Base-by-base conservation (phyloP, 2,113 vertebrate species). In the Okapia johnstoni region DNA sequence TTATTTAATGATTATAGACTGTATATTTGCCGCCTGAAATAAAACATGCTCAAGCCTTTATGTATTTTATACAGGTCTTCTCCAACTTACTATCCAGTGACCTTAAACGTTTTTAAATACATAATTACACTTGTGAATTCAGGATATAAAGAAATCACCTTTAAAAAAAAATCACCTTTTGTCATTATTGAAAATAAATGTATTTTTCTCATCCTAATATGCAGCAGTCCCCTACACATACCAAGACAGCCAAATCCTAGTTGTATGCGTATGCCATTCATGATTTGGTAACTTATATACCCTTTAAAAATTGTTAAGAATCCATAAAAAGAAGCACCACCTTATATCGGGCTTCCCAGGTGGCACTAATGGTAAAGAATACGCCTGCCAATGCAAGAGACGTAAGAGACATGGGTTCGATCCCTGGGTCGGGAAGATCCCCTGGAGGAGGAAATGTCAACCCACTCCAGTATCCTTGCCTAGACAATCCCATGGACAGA, bases 291-390 rank as follows among this genome's bases (percentile, higher is more conserved):
- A 30, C 52, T 33, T 23, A 2, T 12, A 11, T 12, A 40, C 9
- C 40, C n/a, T 66, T 40, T n/a, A 55, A 93, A 40, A 23, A 23
- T 0, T 15, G 7, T 60, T 52, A 58, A 26, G 23, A 60, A 43
- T 19, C 30, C 40, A 4, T 23, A 6, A 33, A 90, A 60, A 66
- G 1, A 40, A 15, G 2, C 3, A 2, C 57, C 23, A 2, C 21
- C 0, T 73, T 25, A 0, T 13, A 12, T 3, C 0, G 17, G 33
- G 16, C 33, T 36, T 36, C 33, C 63, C 33, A 66, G 33, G 17
- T 19, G 33, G 63, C 1, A 17, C n/a, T 21, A 66, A 21, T 21
- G 17, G 19, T 55, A 21, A 55, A 8, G 17, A 55, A 55, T 19
- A 5, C 6, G 6, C 54, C 54, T 55, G 54, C 17, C 54, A 21